Evolutionary conservation across 2,888 invertebrate genomes (phyloP).

Genomic region (Melanophora roralis): DNA sequence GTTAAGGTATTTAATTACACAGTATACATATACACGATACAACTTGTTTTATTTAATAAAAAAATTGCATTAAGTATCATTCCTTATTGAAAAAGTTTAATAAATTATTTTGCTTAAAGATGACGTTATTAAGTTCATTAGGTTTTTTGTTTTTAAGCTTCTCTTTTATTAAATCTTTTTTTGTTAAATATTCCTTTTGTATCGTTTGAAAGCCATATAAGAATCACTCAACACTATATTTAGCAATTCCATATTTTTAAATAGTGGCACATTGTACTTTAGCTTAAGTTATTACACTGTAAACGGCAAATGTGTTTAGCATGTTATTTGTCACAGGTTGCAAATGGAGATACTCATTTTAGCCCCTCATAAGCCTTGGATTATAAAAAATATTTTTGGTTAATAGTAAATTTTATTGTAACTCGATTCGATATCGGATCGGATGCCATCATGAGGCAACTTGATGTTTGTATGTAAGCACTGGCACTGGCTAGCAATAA

Average conservation of each 20-base stretch:
- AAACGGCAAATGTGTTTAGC: background rate
- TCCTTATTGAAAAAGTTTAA: background rate
- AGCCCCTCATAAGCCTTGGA: too few relatives aligned
- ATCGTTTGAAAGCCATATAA: slow-evolving; percentile 56
- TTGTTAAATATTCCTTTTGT: slow-evolving; percentile 31
- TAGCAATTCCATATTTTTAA: slow-evolving; percentile 46
- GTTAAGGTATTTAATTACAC: slow-evolving; percentile 64
- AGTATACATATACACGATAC: too few relatives aligned
- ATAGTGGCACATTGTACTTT: background rate
- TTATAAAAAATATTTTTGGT: too few relatives aligned
- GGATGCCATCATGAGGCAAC: too few relatives aligned
- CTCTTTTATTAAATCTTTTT: slow-evolving; percentile 1
- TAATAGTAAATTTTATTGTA: too few relatives aligned
- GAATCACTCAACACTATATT: slow-evolving; percentile 40
- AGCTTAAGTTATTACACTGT: background rate
- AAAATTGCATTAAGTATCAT: slow-evolving; percentile 33
- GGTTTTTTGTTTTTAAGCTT: slow-evolving; percentile 12
- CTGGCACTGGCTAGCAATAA: too few relatives aligned
- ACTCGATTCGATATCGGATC: too few relatives aligned
- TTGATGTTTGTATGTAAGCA: too few relatives aligned
- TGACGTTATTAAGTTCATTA: slow-evolving; percentile 20
- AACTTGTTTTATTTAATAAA: too few relatives aligned
- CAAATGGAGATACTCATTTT: too few relatives aligned
- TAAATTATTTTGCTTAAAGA: slow-evolving; percentile 3
- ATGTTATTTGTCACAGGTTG: background rate